These are phyloP conservation scores for Meloidogyne floridensis DNA, from an alignment of 1,140 invertebrate species.

Conservation along the genomic window DNA sequence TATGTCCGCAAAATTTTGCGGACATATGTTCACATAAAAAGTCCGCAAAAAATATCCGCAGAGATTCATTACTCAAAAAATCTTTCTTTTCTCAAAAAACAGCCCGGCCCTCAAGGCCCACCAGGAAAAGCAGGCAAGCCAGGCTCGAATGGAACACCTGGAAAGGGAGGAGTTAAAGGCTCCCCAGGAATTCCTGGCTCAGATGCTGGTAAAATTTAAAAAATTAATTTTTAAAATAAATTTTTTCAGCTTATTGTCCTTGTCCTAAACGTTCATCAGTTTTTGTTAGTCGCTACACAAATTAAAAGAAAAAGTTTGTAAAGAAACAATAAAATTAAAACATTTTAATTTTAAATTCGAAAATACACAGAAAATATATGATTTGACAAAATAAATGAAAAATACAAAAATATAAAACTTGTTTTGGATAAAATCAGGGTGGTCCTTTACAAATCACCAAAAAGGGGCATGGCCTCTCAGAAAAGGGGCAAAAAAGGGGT, in stretches of 20 bases:
- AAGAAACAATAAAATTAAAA: neutral
- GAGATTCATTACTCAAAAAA: neutral
- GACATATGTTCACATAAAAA: no score
- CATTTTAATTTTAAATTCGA: neutral
- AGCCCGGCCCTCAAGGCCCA: slow-evolving; percentile 30
- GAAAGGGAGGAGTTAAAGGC: slow-evolving; percentile 17
- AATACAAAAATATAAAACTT: slow-evolving; percentile 10
- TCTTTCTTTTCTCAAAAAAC: neutral
- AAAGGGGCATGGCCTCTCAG: no score
- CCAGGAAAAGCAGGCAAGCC: slow-evolving; percentile 29
- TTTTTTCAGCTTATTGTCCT: slow-evolving; percentile 23
- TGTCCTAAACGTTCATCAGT: slow-evolving; percentile 24
- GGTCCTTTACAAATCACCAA: no score
- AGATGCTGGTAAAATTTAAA: slow-evolving; percentile 11
- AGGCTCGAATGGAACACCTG: slow-evolving; percentile 16
- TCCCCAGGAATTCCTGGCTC: slow-evolving; percentile 9
- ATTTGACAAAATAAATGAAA: neutral
- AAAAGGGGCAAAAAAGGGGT: no score
- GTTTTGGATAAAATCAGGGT: neutral
- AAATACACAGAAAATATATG: neutral
- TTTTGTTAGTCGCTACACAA: slow-evolving; percentile 13
- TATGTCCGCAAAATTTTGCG: no score
- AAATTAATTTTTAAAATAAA: neutral
- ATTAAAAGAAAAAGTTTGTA: neutral
- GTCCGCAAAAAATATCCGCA: no score